A percentile compares a stretch with the other conserved stretches of the same genome.
Conservation (phyloP, 2,113 vertebrate species). For the Falcunculus frontatus region DNA sequence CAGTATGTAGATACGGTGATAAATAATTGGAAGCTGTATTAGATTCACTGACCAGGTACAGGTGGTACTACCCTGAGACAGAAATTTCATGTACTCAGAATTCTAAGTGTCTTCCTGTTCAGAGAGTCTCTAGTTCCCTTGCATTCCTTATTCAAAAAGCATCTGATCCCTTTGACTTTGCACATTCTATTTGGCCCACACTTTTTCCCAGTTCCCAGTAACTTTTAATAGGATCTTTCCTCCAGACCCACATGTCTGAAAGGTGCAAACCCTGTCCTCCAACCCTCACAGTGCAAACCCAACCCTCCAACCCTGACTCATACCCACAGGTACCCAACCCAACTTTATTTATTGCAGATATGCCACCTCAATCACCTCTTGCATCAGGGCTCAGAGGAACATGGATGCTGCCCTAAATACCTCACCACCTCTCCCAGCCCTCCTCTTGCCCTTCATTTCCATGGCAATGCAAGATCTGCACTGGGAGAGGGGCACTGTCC, state of each 20-base stretch:
- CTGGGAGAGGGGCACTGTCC: not conserved
- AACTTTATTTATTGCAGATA: not conserved
- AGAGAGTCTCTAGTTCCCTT: not conserved
- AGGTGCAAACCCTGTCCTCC: not conserved
- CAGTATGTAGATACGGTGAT: not conserved
- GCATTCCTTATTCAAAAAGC: not conserved
- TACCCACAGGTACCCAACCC: not conserved
- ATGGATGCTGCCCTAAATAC: not conserved
- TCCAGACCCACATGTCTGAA: not conserved
- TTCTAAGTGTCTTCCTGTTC: not conserved
- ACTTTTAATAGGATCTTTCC: not conserved
- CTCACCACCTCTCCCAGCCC: not conserved
- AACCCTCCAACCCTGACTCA: not conserved
- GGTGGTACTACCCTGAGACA: not conserved
- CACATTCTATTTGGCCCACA: not conserved
- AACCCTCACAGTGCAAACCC: not conserved
- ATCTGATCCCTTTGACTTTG: not conserved
- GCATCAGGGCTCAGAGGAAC: not conserved
- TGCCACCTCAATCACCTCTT: accelerated
- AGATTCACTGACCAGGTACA: not conserved
- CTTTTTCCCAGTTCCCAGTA: not conserved
- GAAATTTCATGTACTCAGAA: not conserved
- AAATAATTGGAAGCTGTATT: not conserved
- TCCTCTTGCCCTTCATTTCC: not conserved
- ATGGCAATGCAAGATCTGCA: not conserved